Evolutionary conservation across 2,113 vertebrate species (phyloP).

Genomic region (Ptychochromis oligacanthus): DNA sequence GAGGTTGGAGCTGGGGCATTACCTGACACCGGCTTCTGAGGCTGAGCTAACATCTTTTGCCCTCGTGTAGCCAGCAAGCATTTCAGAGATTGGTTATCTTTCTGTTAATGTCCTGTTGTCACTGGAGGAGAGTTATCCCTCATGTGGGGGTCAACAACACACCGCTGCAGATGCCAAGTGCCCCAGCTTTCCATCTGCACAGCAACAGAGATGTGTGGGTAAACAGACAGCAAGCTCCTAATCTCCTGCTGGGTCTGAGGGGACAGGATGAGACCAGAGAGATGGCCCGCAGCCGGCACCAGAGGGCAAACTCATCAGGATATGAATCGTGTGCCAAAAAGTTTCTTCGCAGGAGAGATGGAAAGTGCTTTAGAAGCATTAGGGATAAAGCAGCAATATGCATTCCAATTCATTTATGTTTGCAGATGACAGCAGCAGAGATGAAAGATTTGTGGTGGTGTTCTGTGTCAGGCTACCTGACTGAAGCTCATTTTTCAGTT

Average conservation of each 20-base stretch:
- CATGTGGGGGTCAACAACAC: slow-evolving; percentile 53
- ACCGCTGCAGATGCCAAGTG: slow-evolving; percentile 57
- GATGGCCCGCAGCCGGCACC: slow-evolving; percentile 57
- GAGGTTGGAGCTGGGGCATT: slow-evolving; percentile 63
- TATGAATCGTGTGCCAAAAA: slow-evolving; percentile 54
- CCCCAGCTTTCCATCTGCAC: slow-evolving; percentile 62
- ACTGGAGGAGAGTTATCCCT: slow-evolving; percentile 64
- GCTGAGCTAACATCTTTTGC: slow-evolving; percentile 41
- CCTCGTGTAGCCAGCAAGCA: slow-evolving; percentile 20
- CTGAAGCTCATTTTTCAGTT: slow-evolving; percentile 9
- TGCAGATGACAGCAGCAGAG: slow-evolving; percentile 18
- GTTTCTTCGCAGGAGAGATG: slow-evolving; percentile 62
- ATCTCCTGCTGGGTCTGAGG: slow-evolving; percentile 67
- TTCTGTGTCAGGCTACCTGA: slow-evolving; percentile 17
- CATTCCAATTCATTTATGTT: slow-evolving; percentile 54
- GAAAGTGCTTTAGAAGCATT: slow-evolving; percentile 64
- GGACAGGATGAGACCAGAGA: slow-evolving; percentile 66
- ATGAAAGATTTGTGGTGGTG: slow-evolving; percentile 19
- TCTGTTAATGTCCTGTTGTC: slow-evolving; percentile 62
- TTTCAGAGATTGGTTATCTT: slow-evolving; percentile 62
- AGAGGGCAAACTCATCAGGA: slow-evolving; percentile 71
- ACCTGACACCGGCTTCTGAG: slow-evolving; percentile 56
- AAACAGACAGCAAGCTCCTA: slow-evolving; percentile 74
- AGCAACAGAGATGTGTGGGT: slow-evolving; percentile 68
- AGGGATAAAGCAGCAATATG: slow-evolving; percentile 59